Base-by-base conservation (phyloP, 2,113 vertebrate genomes). In the Oceanodroma tethys region DNA sequence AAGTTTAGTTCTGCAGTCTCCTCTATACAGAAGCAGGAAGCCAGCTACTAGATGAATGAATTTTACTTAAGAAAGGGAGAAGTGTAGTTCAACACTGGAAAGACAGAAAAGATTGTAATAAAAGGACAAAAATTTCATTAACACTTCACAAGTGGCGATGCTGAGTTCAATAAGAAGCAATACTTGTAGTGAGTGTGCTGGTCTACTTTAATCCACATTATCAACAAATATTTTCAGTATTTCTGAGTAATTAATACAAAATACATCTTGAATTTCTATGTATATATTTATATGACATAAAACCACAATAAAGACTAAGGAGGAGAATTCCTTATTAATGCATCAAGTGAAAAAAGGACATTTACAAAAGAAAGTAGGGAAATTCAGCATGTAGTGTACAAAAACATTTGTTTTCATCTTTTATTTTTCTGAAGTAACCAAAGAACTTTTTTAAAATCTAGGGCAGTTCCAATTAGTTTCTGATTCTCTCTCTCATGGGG, bases 171-270 rank as follows among this genome's bases (percentile, higher is more conserved):
- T 56, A 83, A 68, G 56, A 80, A 50, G 13, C 21, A 71, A 55
- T 19, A 19, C n/a, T 90, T 82, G 20, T 22, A 66, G 26, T 47
- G 27, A 38, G 34, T 6, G 8, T 48, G 29, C 25, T 55, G 16
- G n/a, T 55, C 56, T 50, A 42, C 32, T 59, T 38, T 68, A 27
- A n/a, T 5, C 52, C 26, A 92, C 40, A 5, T 38, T 43, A 78
- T 59, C 47, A 59, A 38, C 11, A 71, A 71, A 19, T 67, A 83
- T 19, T 70, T 81, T 66, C 72, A 36, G 5, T 72, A 71, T 83
- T 93, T 94, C 42, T 73, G 40, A 88, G 62, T 32, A 93, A 81
- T 62, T 88, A 90, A 91, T 72, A 81, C 60, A 78, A 95, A 96
- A 81, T 84, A 84, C 6, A 36, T 42, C 52, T 66, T 81, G 20